Percentiles rank a stretch among this genome's conserved stretches.
Evolutionary conservation across 2,888 invertebrate genomes (phyloP).

Genomic region (Amphimallon solstitiale): DNA sequence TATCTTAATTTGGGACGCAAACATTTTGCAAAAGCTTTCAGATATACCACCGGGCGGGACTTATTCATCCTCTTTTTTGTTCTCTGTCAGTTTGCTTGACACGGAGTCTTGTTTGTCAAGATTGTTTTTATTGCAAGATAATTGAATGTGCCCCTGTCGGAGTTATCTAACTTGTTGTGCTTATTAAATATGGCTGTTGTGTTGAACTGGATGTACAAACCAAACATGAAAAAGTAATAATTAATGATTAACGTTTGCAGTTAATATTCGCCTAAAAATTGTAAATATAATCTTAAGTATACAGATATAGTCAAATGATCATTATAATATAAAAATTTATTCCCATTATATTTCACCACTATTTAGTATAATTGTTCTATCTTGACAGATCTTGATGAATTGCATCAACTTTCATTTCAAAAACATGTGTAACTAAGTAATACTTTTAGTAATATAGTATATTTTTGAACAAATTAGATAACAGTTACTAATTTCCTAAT

Average conservation of each 20-base stretch:
- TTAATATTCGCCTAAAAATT: too few relatives aligned
- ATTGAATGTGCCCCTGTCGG: constrained; percentile 3
- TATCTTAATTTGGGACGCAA: constrained; percentile 14
- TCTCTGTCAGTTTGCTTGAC: constrained; percentile 1
- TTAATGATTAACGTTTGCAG: constrained; percentile 7
- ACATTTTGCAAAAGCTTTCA: constrained; percentile 15
- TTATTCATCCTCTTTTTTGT: constrained; percentile 16
- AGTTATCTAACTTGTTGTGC: constrained; percentile 2
- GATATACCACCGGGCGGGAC: background rate
- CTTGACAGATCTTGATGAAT: too few relatives aligned
- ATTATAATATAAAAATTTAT: too few relatives aligned
- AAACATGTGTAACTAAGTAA: too few relatives aligned
- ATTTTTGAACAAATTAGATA: too few relatives aligned
- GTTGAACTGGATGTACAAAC: background rate
- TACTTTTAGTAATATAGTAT: too few relatives aligned
- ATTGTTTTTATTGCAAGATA: constrained; percentile 19
- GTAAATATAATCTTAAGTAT: too few relatives aligned
- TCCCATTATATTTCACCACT: too few relatives aligned
- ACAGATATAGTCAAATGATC: too few relatives aligned
- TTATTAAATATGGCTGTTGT: constrained; percentile 6
- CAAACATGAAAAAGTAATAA: constrained; percentile 5
- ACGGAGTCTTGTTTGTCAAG: constrained; percentile 19
- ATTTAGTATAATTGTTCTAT: too few relatives aligned
- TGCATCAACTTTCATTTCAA: too few relatives aligned
- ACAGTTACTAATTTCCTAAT: too few relatives aligned